Evolutionary conservation across 2,113 vertebrate genomes (phyloP).

Genomic region (Cranoglanis bouderius): DNA sequence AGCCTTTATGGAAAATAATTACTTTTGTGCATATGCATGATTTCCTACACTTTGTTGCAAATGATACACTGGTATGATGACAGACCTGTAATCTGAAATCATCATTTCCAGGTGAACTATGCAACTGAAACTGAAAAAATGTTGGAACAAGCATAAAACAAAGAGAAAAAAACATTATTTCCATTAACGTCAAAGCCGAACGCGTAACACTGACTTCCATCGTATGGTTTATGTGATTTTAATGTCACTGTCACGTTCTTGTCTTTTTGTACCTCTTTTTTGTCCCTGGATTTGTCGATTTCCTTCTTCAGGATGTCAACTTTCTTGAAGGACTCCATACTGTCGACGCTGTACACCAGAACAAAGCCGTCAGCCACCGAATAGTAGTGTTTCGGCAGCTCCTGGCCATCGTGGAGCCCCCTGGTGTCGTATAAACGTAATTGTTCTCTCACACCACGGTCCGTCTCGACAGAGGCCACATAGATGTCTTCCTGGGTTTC

Average conservation of each 20-base stretch:
- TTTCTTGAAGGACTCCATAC: constrained; percentile 85
- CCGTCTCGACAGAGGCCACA: constrained; percentile 88
- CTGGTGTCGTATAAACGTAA: constrained; percentile 90
- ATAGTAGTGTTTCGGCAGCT: constrained; percentile 90
- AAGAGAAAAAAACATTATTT: background rate
- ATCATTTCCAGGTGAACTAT: background rate
- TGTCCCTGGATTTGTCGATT: constrained; percentile 89
- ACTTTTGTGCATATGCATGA: background rate
- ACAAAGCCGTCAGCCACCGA: constrained; percentile 88
- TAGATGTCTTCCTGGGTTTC: constrained; percentile 91
- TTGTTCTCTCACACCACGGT: constrained; percentile 89
- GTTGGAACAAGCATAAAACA: background rate
- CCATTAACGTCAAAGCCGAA: background rate
- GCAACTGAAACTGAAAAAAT: background rate
- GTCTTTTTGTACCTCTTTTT: constrained; percentile 83
- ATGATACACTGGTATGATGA: background rate
- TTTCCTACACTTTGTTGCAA: background rate
- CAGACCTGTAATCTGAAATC: background rate
- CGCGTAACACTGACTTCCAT: background rate
- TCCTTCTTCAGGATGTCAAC: constrained; percentile 90
- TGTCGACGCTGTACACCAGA: constrained; percentile 89
- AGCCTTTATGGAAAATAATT: background rate
- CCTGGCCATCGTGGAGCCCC: constrained; percentile 82
- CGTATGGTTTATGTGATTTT: background rate
- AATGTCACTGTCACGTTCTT: background rate